These are phyloP conservation scores for Drepana falcataria DNA, from an alignment of 2,888 invertebrate genomes.

Conservation along the genomic window DNA sequence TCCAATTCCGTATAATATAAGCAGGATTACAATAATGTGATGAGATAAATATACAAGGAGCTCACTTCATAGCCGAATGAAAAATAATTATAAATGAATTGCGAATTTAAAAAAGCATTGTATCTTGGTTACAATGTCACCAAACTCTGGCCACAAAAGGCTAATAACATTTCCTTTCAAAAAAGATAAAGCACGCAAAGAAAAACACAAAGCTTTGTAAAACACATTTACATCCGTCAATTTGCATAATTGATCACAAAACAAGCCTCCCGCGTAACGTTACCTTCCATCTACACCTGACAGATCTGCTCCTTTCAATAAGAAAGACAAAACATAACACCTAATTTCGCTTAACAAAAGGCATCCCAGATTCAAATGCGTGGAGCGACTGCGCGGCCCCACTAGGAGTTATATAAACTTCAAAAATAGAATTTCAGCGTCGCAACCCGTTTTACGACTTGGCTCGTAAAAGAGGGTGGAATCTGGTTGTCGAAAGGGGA, in stretches of 20 bases:
- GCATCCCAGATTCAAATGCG: slow-evolving; percentile 46
- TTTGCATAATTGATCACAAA: slow-evolving; percentile 49
- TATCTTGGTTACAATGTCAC: background rate
- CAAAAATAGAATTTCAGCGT: slow-evolving; percentile 61
- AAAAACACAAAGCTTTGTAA: slow-evolving; percentile 27
- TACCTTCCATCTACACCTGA: slow-evolving; percentile 24
- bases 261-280: slow-evolving; percentile 27
- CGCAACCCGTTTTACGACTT: slow-evolving; percentile 55
- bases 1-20: no score
- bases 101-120: background rate
- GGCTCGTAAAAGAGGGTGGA: slow-evolving; percentile 53
- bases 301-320: slow-evolving; percentile 14
- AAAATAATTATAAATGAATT: background rate
- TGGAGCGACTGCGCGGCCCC: slow-evolving; percentile 30
- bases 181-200: slow-evolving; percentile 33
- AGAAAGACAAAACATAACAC: slow-evolving; percentile 21
- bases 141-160: background rate
- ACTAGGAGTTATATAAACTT: slow-evolving; percentile 56
- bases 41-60: no score
- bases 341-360: slow-evolving; percentile 41
- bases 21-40: no score
- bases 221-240: slow-evolving; percentile 38
- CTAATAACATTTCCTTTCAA: slow-evolving; percentile 1
- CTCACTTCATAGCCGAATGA: no score
- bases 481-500: slow-evolving; percentile 33